Evolutionary conservation across 1,140 invertebrate genomes (phyloP), one percentile per base, ranked within the genome.

Genomic region (Whitmania pigra): DNA sequence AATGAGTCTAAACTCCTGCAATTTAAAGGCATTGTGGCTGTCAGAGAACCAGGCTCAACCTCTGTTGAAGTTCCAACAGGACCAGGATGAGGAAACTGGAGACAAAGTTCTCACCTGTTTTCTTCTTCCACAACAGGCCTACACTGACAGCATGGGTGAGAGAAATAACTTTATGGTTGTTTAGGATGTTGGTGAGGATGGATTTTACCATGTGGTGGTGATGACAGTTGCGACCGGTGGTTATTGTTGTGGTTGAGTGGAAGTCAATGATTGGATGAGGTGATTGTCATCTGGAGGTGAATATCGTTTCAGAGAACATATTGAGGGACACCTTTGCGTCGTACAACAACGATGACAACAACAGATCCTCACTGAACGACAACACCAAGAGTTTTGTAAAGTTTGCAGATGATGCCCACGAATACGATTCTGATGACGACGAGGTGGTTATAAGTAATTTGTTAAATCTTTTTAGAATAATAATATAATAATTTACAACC

Each of bases 41-140:
- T 95, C 94, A 54, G 95, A 99, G 83, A 99, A 99, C 84, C 97
- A 98, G 82, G 93, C 95, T 31, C 94, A 99, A 81, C 94, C 97
- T 2, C 88, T 99, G 87, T 85, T 98, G 63, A 97, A 94, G 78
- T 97, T 99, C 82, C 95, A 98, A 84, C 93, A 92, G 43, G 95
- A 98, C 80, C 86, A 81, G 75, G 93, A 95, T 80, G 89, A 93
- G 75, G 86, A 87, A 74, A 90, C 91, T 0, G 92, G 90, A 4
- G 89, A 94, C 80, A 89, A 94, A 79, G 94, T 99, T 53, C 86
- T 99, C 67, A 99, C 95, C 18, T 99, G 97, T 83, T 99, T 97
- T 83, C 86, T 99, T 29, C 83, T 99, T 73, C 97, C 97, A 27
- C 97, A 99, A 54, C 88, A 94, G 78, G 84, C 84, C 53, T 83